Evolutionary conservation across 2,888 invertebrate genomes (phyloP).

Genomic region (Drosophila meridionalis): DNA sequence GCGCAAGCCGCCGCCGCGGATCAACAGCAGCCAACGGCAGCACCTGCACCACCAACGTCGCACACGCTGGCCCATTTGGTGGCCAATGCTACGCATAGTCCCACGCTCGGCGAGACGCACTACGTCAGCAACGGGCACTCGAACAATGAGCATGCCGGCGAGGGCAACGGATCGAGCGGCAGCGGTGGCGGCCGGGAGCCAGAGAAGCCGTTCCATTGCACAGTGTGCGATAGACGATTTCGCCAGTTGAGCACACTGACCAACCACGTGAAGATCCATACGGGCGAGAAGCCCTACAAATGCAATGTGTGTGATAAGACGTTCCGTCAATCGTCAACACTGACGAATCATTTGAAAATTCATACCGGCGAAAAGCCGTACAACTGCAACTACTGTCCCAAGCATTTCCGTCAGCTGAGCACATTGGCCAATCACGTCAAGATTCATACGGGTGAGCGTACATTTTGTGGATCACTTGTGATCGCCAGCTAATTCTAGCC

Average conservation of each 20-base stretch:
- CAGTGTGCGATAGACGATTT: slow-evolving; percentile 85
- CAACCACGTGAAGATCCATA: slow-evolving; percentile 85
- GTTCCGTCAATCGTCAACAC: slow-evolving; percentile 85
- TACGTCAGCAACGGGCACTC: slow-evolving; percentile 70
- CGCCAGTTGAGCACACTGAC: slow-evolving; percentile 85
- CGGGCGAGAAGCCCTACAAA: slow-evolving; percentile 85
- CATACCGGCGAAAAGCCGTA: slow-evolving; percentile 85
- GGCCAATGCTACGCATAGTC: slow-evolving; percentile 79
- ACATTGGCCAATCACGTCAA: slow-evolving; percentile 85
- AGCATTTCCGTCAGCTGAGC: slow-evolving; percentile 85
- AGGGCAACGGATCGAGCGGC: slow-evolving; percentile 64
- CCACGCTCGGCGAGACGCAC: slow-evolving; percentile 71
- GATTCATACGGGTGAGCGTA: slow-evolving; percentile 84
- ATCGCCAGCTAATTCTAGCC: slow-evolving; percentile 45
- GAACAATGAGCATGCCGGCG: slow-evolving; percentile 62
- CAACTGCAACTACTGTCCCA: slow-evolving; percentile 84
- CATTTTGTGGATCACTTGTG: slow-evolving; percentile 9
- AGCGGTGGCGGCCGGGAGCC: slow-evolving; percentile 65
- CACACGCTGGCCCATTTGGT: slow-evolving; percentile 80
- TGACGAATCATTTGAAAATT: slow-evolving; percentile 85
- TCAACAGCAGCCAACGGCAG: slow-evolving; percentile 62
- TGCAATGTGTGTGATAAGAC: slow-evolving; percentile 85
- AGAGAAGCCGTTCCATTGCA: slow-evolving; percentile 85
- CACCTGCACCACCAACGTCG: slow-evolving; percentile 53
- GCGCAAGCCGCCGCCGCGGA: slow-evolving; percentile 83